Evolutionary conservation across 2,797 vertebrate species (phyloP).

Genomic region (Typhlichthys eigenmanni): DNA sequence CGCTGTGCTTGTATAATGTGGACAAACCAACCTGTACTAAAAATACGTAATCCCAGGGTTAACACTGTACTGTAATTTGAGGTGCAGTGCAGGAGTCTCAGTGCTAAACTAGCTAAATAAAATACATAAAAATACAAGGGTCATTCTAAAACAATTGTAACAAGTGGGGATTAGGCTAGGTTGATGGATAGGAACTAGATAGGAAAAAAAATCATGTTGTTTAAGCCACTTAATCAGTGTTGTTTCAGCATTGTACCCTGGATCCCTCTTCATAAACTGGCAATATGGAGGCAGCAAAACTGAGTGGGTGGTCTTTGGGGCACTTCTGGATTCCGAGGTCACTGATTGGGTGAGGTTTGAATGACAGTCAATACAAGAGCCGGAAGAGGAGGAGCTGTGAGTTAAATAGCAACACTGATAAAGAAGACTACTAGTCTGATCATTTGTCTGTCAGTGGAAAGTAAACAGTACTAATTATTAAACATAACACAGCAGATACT

Average conservation of each 20-base stretch:
- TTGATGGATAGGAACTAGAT: not conserved
- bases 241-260: slow-evolving; percentile 49
- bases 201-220: not conserved
- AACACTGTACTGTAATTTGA: not conserved
- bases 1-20: no score
- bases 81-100: not conserved
- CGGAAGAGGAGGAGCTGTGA: no score
- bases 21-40: not conserved
- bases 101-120: not conserved
- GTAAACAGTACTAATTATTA: no score
- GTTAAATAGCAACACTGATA: no score
- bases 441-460: no score
- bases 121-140: not conserved
- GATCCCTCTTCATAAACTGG: slow-evolving; percentile 37
- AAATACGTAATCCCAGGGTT: not conserved
- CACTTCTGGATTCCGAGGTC: no score
- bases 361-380: no score
- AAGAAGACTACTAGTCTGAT: no score
- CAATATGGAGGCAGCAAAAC: slow-evolving; percentile 15
- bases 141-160: no score
- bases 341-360: no score
- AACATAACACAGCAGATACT: no score
- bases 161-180: not conserved
- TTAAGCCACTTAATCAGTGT: slow-evolving; percentile 42
- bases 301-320: no score